Evolutionary conservation across 1,140 invertebrate genomes (phyloP), one percentile per base, ranked within the genome.

Genomic region (Heliconius congener): DNA sequence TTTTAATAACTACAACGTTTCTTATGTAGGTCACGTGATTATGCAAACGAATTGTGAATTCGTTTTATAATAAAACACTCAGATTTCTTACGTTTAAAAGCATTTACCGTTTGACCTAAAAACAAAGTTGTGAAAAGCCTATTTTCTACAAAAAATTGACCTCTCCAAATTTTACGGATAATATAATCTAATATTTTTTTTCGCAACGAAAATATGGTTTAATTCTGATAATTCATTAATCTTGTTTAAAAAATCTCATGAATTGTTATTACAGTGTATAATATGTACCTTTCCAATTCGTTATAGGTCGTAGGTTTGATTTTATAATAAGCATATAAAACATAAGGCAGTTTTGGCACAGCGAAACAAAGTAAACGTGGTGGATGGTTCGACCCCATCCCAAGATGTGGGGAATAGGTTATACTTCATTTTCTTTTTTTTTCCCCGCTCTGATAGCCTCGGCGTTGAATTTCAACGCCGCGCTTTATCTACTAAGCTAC

Each of bases 61-160:
- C 23, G 13, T 66, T 66, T 16, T 66, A 66, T 66, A 66, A 66
- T 66, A 66, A 16, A 27, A 66, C n/a, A 66, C 60, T 66, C 60
- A 6, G 60, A 5, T n/a, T 66, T 66, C 60, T 66, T 66, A 66
- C 60, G 30, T 66, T 66, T 66, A 66, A 66, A 66, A 66, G 60
- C 60, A 66, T 66, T 66, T 66, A 66, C 60, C 60, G 60, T 66
- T 66, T 66, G 60, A 66, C 60, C 60, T 30, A 66, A 66, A 66
- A 27, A 66, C 23, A 66, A 66, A 66, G 60, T 66, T 66, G 60
- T 66, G 60, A 66, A 66, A 66, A 30, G 60, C 60, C 60, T 66
- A 66, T 66, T 66, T 66, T 30, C 60, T 66, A 66, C 23, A 18
- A 66, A 66, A 66, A 66, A 60, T 52, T 66, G 60, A 66, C 60